Evolutionary conservation across 2,113 vertebrate species (phyloP), one percentile per base, ranked within the genome.

Genomic region (Hemichromis elongatus): DNA sequence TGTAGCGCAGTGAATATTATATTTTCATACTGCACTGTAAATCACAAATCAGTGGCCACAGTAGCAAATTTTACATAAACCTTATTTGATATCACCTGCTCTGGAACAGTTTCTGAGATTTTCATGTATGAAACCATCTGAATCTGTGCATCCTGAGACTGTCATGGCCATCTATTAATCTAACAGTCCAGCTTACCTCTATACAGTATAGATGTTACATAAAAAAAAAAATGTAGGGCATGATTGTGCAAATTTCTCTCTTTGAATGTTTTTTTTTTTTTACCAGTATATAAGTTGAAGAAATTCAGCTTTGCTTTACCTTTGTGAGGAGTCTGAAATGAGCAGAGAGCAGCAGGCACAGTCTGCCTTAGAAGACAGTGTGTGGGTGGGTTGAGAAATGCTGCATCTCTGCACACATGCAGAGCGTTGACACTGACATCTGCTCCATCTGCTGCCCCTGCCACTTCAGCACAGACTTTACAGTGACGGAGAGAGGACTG

Each of bases 361-460:
- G 82, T 35, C 81, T 14, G 54, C 85, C 78, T 57, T 84, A 84
- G 86, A 57, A 85, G 83, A 86, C 40, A 7, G 79, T 68, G 90
- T 47, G 93, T 92, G 92, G 86, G 90, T 13, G 91, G 78, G 33
- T 61, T 86, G 85, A 93, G 85, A 90, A 88, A 89, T 50, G 77
- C 59, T 73, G 81, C 89, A 81, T 92, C 70, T 86, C 75, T 56
- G 82, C 84, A 68, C 92, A 89, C 92, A 87, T 59, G 87, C 83
- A 45, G 88, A 89, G 86, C 30, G 28, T 6, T 82, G 93, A 93
- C 93, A 91, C 87, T 3, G 88, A 92, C 93, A 94, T 93, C 93
- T 94, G 90, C 93, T 93, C 93, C 91, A 90, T 93, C 92, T 94
- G 94, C 83, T 89, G 82, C 83, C 55, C 81, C 84, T 83, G 79